Evolutionary conservation across 2,113 vertebrate genomes (phyloP).

Genomic region (Epinephelus lanceolatus): DNA sequence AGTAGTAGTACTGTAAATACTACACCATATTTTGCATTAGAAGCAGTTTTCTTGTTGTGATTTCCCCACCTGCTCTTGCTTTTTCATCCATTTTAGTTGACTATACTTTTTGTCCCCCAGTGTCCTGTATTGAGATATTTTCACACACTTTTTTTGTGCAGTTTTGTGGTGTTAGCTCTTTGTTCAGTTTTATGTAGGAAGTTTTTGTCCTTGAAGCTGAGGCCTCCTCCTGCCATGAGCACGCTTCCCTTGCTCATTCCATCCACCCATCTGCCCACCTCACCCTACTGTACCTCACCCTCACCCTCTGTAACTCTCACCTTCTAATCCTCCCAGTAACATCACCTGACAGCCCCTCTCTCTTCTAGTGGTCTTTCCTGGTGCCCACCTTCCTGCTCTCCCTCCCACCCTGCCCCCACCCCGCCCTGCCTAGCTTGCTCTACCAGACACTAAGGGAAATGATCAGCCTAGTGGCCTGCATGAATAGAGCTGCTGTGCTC

Average conservation of each 20-base stretch:
- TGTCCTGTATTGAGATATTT: constrained; percentile 17
- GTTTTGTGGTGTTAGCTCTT: constrained; percentile 61
- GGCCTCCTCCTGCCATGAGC: constrained; percentile 60
- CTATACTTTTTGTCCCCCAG: not conserved
- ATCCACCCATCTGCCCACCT: constrained; percentile 57
- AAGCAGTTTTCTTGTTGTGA: constrained; percentile 56
- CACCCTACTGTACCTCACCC: constrained; percentile 10
- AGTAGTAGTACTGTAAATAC: constrained; percentile 2
- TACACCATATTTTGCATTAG: not conserved
- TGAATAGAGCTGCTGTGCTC: constrained; percentile 66
- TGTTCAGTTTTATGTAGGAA: constrained; percentile 39
- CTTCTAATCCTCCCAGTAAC: constrained; percentile 14
- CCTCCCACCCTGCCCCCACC: constrained; percentile 11
- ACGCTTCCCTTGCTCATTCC: constrained; percentile 59
- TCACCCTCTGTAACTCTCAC: constrained; percentile 27
- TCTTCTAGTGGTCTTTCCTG: constrained; percentile 36
- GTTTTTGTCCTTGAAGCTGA: constrained; percentile 43
- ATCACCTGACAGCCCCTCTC: constrained; percentile 22
- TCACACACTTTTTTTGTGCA: constrained; percentile 26
- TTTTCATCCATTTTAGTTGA: constrained; percentile 31
- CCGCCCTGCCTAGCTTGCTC: constrained; percentile 58
- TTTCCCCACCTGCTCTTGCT: constrained; percentile 22
- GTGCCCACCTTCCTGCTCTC: constrained; percentile 15
- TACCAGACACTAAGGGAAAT: constrained; percentile 61
- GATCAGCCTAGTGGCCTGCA: constrained; percentile 68